Conservation (phyloP, 92 coral and sea anemone genomes). For the Muricea muricata region DNA sequence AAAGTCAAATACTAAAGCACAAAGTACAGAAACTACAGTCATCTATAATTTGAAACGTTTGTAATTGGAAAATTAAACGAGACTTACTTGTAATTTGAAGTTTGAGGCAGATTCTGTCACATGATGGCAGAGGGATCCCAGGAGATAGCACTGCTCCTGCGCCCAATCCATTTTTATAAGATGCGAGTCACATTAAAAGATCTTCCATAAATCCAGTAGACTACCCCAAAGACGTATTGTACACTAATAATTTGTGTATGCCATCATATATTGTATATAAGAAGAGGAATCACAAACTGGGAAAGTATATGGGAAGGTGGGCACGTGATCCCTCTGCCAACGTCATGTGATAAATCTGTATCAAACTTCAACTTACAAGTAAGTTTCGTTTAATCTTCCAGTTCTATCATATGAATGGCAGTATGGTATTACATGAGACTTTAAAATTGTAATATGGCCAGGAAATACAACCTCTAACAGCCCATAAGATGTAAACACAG, state of each 20-base stretch:
- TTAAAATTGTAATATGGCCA: conserved; percentile 37
- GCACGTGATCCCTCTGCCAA: too few species aligned
- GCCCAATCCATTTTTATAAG: neutral
- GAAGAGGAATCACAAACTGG: neutral
- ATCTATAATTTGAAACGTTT: too few species aligned
- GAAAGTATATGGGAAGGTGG: neutral
- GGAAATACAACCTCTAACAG: too few species aligned
- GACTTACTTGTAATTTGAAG: too few species aligned
- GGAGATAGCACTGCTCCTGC: neutral
- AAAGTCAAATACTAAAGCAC: too few species aligned
- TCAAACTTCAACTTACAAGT: conserved; percentile 59
- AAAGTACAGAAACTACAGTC: too few species aligned
- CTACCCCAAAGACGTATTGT: too few species aligned
- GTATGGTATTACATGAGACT: conserved; percentile 63
- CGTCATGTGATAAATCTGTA: conserved; percentile 67
- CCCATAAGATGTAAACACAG: neutral
- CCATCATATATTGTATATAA: too few species aligned
- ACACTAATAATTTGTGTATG: too few species aligned
- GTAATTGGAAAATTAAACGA: too few species aligned
- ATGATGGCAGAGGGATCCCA: conserved; percentile 7
- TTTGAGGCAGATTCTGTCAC: too few species aligned
- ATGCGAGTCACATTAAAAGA: neutral
- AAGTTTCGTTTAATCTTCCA: conserved; percentile 56
- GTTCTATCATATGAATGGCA: conserved; percentile 48
- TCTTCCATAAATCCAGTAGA: too few species aligned